phyloP scores from a whole-genome alignment of 2,888 invertebrate genomes.

The Eumacrocentrus americanus region DNA sequence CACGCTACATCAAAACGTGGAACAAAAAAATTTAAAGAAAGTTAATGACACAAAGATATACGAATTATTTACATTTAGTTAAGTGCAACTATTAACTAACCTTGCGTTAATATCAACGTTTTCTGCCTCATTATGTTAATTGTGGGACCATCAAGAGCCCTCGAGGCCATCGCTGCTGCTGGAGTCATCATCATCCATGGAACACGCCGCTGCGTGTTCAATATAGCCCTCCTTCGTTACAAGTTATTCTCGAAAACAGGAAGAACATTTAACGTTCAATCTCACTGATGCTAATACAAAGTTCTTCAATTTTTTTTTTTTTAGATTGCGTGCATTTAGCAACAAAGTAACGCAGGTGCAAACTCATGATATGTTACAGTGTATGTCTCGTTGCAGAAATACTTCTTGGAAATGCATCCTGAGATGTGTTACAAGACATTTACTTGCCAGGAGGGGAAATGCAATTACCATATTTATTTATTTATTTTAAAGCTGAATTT shows the following conservation, averaged over 20 bases:
- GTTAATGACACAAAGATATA: constrained; percentile 20
- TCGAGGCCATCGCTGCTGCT: not conserved
- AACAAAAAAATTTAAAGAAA: not conserved
- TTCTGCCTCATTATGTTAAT: constrained; percentile 55
- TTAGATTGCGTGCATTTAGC: not conserved
- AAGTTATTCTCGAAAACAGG: not conserved
- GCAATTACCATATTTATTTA: not conserved
- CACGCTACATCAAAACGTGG: too few species aligned
- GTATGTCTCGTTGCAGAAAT: not conserved
- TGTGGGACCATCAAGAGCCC: constrained; percentile 35
- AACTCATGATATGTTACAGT: too few species aligned
- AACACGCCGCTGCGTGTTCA: not conserved
- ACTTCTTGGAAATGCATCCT: not conserved
- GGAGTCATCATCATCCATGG: not conserved
- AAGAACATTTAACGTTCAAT: not conserved
- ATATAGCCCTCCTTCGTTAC: not conserved
- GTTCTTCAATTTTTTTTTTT: not conserved
- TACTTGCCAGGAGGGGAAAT: not conserved
- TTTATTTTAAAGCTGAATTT: not conserved
- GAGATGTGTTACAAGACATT: not conserved
- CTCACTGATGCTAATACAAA: not conserved
- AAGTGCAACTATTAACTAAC: constrained; percentile 54
- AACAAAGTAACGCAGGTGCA: constrained; percentile 15
- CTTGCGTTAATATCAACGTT: constrained; percentile 51
- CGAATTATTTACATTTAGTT: constrained; percentile 48